Base-by-base conservation (phyloP, 2,113 vertebrate species). In the Saccopteryx leptura region DNA sequence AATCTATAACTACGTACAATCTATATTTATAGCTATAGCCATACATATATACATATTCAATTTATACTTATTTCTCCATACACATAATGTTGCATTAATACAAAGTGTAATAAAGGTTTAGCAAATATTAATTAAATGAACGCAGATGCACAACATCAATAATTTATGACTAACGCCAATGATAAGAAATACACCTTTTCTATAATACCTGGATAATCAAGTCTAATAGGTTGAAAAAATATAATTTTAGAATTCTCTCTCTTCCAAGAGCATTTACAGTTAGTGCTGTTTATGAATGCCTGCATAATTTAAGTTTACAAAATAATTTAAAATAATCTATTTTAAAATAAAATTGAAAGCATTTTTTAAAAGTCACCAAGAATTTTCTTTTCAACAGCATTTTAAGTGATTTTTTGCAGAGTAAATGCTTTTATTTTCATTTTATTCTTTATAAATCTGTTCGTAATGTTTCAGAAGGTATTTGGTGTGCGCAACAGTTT, bases 401-500 rank as follows among this genome's bases (percentile, higher is more conserved):
- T 83, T 81, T 69, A 82, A 86, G 23, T n/a, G 1, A 52, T 50
- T 48, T 81, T 76, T 93, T 78, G 39, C 9, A 33, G 89, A 61
- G 76, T 39, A 56, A 31, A 68, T 33, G 17, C 46, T 5, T 46
- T 93, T 68, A 75, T 4, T 17, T 68, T 33, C 31, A 88, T 88
- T 90, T 85, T 75, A 0, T 90, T 78, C n/a, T 39, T 95, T 95
- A 89, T 65, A 80, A 83, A 95, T 58, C 48, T 46, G 39, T 54
- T 74, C 71, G 52, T 15, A 15, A 1, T 7, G 33, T 65, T 82
- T 87, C 86, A 54, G 91, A 95, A 93, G 85, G 14, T 82, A 93
- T 91, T 88, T 56, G 66, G 10, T 84, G 86, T 95, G 74, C 0
- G 21, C 56, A 94, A 94, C 69, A 93, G 65, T 91, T 97, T 87